A percentile compares a stretch with the other conserved stretches of the same genome.
Evolutionary conservation across 2,888 invertebrate species (phyloP).

Genomic region (Pristionchus maxplancki): DNA sequence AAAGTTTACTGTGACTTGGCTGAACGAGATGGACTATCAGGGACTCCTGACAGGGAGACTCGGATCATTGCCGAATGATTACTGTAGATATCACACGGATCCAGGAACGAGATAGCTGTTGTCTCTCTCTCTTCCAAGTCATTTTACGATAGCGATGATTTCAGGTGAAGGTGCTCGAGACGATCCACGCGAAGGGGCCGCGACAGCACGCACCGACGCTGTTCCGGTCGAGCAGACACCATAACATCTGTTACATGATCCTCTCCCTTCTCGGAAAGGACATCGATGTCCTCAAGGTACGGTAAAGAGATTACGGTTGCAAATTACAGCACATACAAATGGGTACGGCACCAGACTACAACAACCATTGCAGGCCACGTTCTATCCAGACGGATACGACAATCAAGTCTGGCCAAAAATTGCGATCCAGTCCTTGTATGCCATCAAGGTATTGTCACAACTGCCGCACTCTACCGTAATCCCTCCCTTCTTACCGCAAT

Average conservation of each 20-base stretch:
- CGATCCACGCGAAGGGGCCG: background rate
- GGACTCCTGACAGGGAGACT: too few relatives aligned
- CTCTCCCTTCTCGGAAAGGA: slow-evolving; percentile 60
- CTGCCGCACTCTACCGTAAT: too few relatives aligned
- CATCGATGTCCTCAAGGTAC: slow-evolving; percentile 53
- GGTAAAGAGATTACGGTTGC: too few relatives aligned
- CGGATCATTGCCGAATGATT: too few relatives aligned
- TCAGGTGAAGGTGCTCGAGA: background rate
- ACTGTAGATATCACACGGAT: too few relatives aligned
- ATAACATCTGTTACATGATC: slow-evolving; percentile 60
- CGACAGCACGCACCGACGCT: slow-evolving; percentile 57
- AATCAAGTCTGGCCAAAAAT: slow-evolving; percentile 33
- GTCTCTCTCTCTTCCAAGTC: too few relatives aligned
- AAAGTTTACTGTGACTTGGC: too few relatives aligned
- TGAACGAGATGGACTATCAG: too few relatives aligned
- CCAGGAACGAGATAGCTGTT: too few relatives aligned
- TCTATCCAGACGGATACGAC: slow-evolving; percentile 52
- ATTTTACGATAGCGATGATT: too few relatives aligned
- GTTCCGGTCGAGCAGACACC: slow-evolving; percentile 55
- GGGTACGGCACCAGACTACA: too few relatives aligned
- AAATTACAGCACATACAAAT: too few relatives aligned
- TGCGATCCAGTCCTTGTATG: slow-evolving; percentile 29
- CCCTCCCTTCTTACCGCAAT: slow-evolving; percentile 36
- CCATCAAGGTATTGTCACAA: slow-evolving; percentile 46
- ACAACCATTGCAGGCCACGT: background rate